phyloP scores from a whole-genome alignment of 2,113 vertebrate genomes.

The Atrichornis clamosus region DNA sequence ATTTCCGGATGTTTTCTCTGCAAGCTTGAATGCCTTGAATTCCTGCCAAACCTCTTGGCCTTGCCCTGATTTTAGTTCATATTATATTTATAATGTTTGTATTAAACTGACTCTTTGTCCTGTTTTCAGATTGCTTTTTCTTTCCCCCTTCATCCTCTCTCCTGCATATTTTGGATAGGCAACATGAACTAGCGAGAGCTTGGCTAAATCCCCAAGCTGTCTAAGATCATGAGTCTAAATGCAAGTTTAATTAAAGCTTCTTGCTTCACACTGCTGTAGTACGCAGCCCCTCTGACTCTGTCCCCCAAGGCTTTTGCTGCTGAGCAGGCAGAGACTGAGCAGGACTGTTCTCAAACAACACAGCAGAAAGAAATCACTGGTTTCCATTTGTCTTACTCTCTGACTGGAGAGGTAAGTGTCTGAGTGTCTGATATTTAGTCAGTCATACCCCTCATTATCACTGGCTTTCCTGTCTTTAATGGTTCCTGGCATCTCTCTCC shows the following conservation, averaged over 20 bases:
- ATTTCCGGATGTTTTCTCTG: slow-evolving; percentile 55
- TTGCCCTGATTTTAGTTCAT: slow-evolving; percentile 69
- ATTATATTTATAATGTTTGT: slow-evolving; percentile 77
- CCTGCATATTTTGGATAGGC: slow-evolving; percentile 63
- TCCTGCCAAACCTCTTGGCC: slow-evolving; percentile 68
- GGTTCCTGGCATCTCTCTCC: background rate
- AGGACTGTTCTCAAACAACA: background rate
- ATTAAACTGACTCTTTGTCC: slow-evolving; percentile 72
- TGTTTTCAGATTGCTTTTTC: slow-evolving; percentile 67
- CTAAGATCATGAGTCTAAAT: slow-evolving; percentile 65
- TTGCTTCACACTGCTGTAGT: slow-evolving; percentile 48
- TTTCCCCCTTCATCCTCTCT: slow-evolving; percentile 55
- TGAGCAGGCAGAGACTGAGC: background rate
- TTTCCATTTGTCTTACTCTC: background rate
- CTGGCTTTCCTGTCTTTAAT: background rate
- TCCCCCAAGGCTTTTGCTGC: slow-evolving; percentile 38
- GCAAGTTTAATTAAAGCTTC: slow-evolving; percentile 75
- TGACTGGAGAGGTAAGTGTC: background rate
- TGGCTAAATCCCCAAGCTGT: slow-evolving; percentile 68
- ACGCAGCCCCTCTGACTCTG: slow-evolving; percentile 30
- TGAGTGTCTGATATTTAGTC: background rate
- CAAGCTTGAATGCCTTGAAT: slow-evolving; percentile 59
- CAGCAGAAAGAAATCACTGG: background rate
- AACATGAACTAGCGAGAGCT: slow-evolving; percentile 42
- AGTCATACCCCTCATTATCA: background rate